These are phyloP conservation scores for Caenorhabditis uteleia DNA, from an alignment of 2,888 invertebrate genomes.

Conservation along the genomic window DNA sequence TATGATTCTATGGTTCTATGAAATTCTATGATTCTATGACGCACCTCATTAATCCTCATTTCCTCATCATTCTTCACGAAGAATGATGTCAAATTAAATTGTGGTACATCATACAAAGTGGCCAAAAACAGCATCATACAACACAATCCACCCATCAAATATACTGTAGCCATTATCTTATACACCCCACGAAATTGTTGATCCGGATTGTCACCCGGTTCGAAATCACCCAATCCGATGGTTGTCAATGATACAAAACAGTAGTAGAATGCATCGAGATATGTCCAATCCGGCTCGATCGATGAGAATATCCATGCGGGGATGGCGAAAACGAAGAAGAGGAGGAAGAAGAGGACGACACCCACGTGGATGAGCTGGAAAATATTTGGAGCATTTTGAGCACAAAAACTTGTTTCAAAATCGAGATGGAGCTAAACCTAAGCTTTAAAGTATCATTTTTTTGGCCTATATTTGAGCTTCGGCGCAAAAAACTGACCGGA, in stretches of 20 bases:
- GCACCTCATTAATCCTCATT: conserved; percentile 31
- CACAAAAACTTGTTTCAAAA: too few relatives aligned
- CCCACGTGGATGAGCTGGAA: conserved; percentile 78
- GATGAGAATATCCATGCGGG: conserved; percentile 81
- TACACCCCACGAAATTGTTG: conserved; percentile 82
- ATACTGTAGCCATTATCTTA: conserved; percentile 83
- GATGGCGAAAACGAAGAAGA: conserved; percentile 78
- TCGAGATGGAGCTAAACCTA: too few relatives aligned
- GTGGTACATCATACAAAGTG: conserved; percentile 87
- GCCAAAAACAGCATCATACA: conserved; percentile 85
- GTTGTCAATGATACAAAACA: conserved; percentile 89
- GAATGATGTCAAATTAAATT: conserved; percentile 79
- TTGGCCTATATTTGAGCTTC: too few relatives aligned
- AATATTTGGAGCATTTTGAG: too few relatives aligned
- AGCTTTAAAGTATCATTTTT: too few relatives aligned
- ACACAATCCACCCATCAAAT: conserved; percentile 82
- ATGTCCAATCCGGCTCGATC: conserved; percentile 77
- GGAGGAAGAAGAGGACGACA: conserved; percentile 74
- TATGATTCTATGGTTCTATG: too few relatives aligned
- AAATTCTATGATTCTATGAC: background rate
- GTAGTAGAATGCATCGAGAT: conserved; percentile 86
- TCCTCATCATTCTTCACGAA: conserved; percentile 52
- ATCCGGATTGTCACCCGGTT: conserved; percentile 82
- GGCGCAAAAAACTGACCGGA: too few relatives aligned
- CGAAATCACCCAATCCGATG: conserved; percentile 85